Conservation (phyloP, 2,113 vertebrate species). For the Dipodomys spectabilis region DNA sequence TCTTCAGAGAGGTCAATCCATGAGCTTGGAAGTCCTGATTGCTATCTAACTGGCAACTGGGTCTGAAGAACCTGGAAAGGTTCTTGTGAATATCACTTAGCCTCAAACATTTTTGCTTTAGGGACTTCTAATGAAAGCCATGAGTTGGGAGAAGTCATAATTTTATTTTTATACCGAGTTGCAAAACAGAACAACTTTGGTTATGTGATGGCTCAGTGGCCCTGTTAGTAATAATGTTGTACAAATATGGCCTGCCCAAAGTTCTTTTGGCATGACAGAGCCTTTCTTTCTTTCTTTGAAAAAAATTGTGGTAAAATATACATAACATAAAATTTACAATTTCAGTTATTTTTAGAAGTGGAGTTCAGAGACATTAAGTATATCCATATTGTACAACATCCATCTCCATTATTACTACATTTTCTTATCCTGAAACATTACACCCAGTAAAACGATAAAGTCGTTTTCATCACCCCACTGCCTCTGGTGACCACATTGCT, state of each 20-base stretch:
- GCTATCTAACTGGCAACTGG: neutral
- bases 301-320: conserved; percentile 20
- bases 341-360: neutral
- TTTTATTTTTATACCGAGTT: conserved; percentile 43
- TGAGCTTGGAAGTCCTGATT: neutral
- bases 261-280: neutral
- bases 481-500: too few species aligned
- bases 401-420: neutral
- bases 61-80: neutral
- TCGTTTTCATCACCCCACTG: too few species aligned
- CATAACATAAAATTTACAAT: neutral
- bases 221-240: neutral
- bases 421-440: neutral
- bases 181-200: neutral
- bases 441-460: neutral
- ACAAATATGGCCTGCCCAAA: neutral
- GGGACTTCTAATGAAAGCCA: conserved; percentile 2
- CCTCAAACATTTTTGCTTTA: conserved; percentile 29
- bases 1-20: too few species aligned
- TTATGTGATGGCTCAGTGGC: neutral
- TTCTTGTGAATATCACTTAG: neutral
- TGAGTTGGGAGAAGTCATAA: neutral
- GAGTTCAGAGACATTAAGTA: neutral
- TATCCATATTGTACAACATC: neutral
- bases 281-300: neutral